Evolutionary conservation across 2,888 invertebrate species (phyloP).

Genomic region (Drosophila birchii): DNA sequence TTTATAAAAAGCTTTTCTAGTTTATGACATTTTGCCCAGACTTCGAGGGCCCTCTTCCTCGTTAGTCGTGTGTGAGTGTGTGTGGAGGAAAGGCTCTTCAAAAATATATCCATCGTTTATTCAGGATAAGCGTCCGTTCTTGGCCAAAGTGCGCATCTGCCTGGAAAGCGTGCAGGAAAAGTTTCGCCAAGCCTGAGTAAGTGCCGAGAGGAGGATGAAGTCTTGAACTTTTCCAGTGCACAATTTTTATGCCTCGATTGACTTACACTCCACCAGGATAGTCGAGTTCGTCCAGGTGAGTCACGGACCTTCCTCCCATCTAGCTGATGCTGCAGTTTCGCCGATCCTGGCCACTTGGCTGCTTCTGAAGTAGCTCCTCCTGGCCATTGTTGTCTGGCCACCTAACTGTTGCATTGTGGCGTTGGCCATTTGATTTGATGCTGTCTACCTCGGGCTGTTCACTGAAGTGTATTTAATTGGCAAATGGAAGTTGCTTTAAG

Average conservation of each 20-base stretch:
- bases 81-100: conserved; percentile 13
- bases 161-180: conserved; percentile 2
- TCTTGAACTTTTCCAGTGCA: conserved; percentile 16
- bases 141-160: conserved; percentile 17
- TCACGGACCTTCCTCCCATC: neutral
- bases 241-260: conserved; percentile 51
- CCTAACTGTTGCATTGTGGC: conserved; percentile 28
- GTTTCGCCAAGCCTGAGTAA: neutral
- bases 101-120: conserved; percentile 11
- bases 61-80: conserved; percentile 10
- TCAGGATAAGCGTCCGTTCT: conserved; percentile 13
- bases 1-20: conserved; percentile 14
- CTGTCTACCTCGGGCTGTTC: conserved; percentile 11
- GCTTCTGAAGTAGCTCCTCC: conserved; percentile 13
- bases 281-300: conserved; percentile 14
- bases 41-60: conserved; percentile 14
- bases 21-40: conserved; percentile 11
- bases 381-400: conserved; percentile 36
- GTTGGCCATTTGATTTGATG: conserved; percentile 29
- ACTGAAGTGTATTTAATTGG: conserved; percentile 9
- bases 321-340: conserved; percentile 33
- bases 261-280: conserved; percentile 24
- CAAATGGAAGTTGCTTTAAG: neutral
- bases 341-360: conserved; percentile 12
- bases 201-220: neutral